Percentiles rank a stretch among this genome's conserved stretches.
These are phyloP conservation scores for Catonia carolina DNA, from an alignment of 2,888 invertebrate genomes.

Conservation along the genomic window DNA sequence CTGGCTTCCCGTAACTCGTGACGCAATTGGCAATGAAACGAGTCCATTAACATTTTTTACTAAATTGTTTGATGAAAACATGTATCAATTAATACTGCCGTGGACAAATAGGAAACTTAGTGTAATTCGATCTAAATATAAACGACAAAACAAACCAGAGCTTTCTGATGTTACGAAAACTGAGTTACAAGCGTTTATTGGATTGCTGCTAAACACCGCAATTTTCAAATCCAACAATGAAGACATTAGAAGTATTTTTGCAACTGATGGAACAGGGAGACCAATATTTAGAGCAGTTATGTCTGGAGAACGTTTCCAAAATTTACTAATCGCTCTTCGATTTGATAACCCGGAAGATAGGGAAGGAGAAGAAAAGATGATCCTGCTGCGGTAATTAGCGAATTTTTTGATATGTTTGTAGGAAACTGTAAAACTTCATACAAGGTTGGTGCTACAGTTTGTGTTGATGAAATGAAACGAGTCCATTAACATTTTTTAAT, in stretches of 20 bases:
- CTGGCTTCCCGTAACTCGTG: too few species aligned
- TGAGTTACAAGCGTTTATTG: too few species aligned
- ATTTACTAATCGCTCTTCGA: slow-evolving; percentile 4
- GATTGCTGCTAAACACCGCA: background rate
- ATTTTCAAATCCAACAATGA: slow-evolving; percentile 10
- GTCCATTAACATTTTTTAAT: too few species aligned
- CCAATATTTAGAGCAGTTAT: slow-evolving; percentile 18
- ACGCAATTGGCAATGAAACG: too few species aligned
- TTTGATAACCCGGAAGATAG: slow-evolving; percentile 12
- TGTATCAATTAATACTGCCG: too few species aligned
- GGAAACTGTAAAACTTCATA: slow-evolving; percentile 21
- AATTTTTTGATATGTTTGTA: slow-evolving; percentile 23
- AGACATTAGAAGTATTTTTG: slow-evolving; percentile 14
- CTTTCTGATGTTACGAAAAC: too few species aligned
- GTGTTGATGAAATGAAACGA: slow-evolving; percentile 27
- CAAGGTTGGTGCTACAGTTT: slow-evolving; percentile 18
- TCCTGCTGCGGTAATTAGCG: slow-evolving; percentile 19
- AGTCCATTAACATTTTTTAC: too few species aligned
- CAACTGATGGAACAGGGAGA: slow-evolving; percentile 20
- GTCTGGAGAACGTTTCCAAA: slow-evolving; percentile 13
- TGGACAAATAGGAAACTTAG: too few species aligned
- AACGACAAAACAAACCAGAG: too few species aligned
- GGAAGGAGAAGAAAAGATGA: slow-evolving; percentile 6
- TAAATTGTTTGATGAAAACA: too few species aligned
- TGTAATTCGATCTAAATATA: too few species aligned